phyloP scores from a whole-genome alignment of 2,888 invertebrate species.

The Mongoloraphidia duomilia region DNA sequence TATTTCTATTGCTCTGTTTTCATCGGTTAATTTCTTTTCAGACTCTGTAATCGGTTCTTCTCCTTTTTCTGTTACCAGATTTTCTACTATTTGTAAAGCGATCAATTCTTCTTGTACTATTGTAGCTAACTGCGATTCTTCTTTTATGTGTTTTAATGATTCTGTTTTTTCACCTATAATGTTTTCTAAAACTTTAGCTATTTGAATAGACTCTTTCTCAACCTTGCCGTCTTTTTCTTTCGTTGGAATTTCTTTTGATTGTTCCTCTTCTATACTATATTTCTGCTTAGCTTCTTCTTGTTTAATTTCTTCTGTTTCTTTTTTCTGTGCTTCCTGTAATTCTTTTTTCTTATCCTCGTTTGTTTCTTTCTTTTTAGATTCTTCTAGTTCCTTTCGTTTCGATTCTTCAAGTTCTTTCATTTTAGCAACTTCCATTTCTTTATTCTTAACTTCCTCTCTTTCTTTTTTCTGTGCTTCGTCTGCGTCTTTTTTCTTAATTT shows the following conservation, averaged over 20 bases:
- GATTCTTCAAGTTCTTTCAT: conserved; percentile 1
- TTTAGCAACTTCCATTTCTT: background rate
- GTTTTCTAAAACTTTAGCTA: conserved; percentile 8
- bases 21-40: too few species aligned
- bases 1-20: too few species aligned
- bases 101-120: conserved; percentile 32
- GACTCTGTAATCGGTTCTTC: too few species aligned
- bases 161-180: conserved; percentile 13
- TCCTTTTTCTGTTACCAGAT: conserved; percentile 14
- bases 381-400: background rate
- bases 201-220: background rate
- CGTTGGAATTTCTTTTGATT: background rate
- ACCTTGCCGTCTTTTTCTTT: conserved; percentile 4
- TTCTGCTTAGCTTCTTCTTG: conserved; percentile 4
- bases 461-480: background rate
- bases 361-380: background rate
- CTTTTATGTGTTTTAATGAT: conserved; percentile 15
- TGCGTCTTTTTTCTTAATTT: conserved; percentile 6
- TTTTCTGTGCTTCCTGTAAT: background rate
- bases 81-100: conserved; percentile 28
- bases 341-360: conserved; percentile 4
- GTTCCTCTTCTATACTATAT: background rate
- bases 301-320: background rate
- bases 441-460: background rate
- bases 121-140: conserved; percentile 32